phyloP scores from a whole-genome alignment of 2,113 vertebrate species.

The Etia nguti region DNA sequence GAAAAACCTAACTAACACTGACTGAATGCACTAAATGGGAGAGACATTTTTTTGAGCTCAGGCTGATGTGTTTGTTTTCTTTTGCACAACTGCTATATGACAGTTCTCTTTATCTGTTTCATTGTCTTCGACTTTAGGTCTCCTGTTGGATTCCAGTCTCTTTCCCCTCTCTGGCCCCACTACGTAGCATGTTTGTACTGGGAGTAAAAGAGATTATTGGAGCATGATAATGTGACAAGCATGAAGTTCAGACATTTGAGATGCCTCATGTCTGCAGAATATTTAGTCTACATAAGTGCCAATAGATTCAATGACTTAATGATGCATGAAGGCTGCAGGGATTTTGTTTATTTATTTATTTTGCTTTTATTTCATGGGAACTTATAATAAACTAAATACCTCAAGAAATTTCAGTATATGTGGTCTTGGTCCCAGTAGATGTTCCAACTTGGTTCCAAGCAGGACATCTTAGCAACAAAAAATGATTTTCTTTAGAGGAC shows the following conservation, averaged over 20 bases:
- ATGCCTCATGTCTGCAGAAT: neutral
- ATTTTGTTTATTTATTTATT: neutral
- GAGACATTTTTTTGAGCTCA: neutral
- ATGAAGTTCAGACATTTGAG: conserved; percentile 1
- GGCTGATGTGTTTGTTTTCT: neutral
- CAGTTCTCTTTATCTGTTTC: neutral
- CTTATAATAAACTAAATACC: neutral
- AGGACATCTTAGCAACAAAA: neutral
- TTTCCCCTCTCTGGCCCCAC: neutral
- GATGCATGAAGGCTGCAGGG: neutral
- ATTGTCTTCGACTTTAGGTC: neutral
- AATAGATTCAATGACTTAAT: neutral
- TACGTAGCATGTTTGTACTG: conserved; percentile 26
- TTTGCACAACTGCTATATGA: neutral
- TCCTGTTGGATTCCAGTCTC: neutral
- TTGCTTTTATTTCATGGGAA: neutral
- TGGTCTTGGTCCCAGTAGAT: neutral
- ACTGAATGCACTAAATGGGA: neutral
- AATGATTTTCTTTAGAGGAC: neutral
- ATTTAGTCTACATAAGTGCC: neutral
- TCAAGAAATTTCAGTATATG: neutral
- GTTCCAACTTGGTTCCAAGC: fast-evolving
- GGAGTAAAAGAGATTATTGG: conserved; percentile 60
- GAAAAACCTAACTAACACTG: neutral
- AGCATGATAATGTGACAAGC: conserved; percentile 56